Evolutionary conservation across 2,888 invertebrate genomes (phyloP).

Genomic region (Aphodius granarius): DNA sequence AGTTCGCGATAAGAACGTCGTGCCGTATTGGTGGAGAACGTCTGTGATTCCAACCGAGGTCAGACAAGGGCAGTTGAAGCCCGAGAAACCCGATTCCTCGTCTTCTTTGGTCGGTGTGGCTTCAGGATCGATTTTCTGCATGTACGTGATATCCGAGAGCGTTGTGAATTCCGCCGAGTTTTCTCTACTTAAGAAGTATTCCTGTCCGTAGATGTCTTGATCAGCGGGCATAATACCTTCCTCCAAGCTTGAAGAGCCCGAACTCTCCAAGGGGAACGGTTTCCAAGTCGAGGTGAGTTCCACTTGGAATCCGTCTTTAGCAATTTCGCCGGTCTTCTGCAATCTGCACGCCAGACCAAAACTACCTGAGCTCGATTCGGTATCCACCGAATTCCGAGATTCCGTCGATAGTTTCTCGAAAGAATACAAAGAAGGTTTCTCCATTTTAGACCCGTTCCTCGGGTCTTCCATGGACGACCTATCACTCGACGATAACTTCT

Average conservation of each 20-base stretch:
- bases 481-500: slow-evolving; percentile 51
- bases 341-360: slow-evolving; percentile 68
- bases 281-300: slow-evolving; percentile 81
- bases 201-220: slow-evolving; percentile 58
- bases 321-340: slow-evolving; percentile 60
- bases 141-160: slow-evolving; percentile 46
- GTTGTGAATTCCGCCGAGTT: slow-evolving; percentile 46
- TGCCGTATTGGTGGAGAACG: slow-evolving; percentile 69
- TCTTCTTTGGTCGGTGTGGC: slow-evolving; percentile 63
- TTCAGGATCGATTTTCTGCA: slow-evolving; percentile 50
- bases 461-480: slow-evolving; percentile 47
- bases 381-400: slow-evolving; percentile 72
- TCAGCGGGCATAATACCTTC: slow-evolving; percentile 81
- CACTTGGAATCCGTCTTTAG: slow-evolving; percentile 55
- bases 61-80: slow-evolving; percentile 62
- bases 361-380: slow-evolving; percentile 75
- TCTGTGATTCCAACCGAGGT: slow-evolving; percentile 61
- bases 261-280: slow-evolving; percentile 82
- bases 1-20: slow-evolving; percentile 75
- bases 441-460: slow-evolving; percentile 40
- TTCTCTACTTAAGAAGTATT: slow-evolving; percentile 51
- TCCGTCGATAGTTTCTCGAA: slow-evolving; percentile 59
- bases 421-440: slow-evolving; percentile 47
- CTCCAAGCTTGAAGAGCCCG: slow-evolving; percentile 83
- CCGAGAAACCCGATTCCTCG: slow-evolving; percentile 72